These are phyloP conservation scores for Aldabrachelys gigantea DNA, from an alignment of 2,113 vertebrate species.

Conservation along the genomic window DNA sequence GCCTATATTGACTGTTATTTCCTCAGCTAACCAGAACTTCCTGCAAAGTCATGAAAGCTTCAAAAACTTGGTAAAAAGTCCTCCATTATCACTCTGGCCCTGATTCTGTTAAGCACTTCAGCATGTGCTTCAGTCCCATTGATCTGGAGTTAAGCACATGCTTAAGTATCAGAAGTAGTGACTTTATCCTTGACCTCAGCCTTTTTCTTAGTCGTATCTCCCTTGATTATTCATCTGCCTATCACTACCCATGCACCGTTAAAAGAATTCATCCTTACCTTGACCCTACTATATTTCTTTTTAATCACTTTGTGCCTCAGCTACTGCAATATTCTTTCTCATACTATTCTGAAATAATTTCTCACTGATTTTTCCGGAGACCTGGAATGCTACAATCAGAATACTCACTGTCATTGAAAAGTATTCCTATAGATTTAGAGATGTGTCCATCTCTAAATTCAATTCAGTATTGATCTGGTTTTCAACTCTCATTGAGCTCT, in stretches of 20 bases:
- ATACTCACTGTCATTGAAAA: background rate
- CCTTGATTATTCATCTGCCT: fast-evolving
- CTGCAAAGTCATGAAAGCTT: background rate
- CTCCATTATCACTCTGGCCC: background rate
- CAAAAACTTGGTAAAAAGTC: background rate
- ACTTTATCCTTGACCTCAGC: fast-evolving
- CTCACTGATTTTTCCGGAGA: fast-evolving
- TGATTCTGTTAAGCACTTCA: background rate
- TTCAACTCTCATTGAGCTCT: background rate
- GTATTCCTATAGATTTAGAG: background rate
- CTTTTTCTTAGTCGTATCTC: background rate
- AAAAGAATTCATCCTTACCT: background rate
- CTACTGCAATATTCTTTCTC: fast-evolving
- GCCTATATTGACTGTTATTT: background rate
- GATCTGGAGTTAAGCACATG: fast-evolving
- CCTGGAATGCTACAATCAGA: background rate
- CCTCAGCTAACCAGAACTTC: background rate
- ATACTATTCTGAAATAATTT: background rate
- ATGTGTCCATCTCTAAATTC: background rate
- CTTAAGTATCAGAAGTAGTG: fast-evolving
- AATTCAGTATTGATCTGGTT: background rate
- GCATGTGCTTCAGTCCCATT: background rate
- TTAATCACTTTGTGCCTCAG: background rate
- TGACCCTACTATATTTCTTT: fast-evolving
- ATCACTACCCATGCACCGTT: background rate